These are phyloP conservation scores for Cosmia pyralina DNA, from an alignment of 2,888 invertebrate species.

Conservation along the genomic window DNA sequence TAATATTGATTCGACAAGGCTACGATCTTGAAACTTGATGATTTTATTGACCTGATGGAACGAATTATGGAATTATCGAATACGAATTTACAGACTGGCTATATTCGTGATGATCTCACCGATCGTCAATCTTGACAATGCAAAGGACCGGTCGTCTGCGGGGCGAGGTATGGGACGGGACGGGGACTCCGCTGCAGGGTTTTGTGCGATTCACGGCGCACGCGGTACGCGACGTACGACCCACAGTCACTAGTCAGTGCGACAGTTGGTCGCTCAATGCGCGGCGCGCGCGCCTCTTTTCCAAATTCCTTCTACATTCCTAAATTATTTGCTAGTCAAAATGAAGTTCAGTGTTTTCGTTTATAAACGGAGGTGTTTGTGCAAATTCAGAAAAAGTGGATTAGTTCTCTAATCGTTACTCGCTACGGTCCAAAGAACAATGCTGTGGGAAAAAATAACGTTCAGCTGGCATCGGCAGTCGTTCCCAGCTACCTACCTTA, in stretches of 20 bases:
- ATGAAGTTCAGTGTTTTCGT: constrained; percentile 77
- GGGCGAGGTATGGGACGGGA: constrained; percentile 78
- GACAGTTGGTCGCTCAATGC: constrained; percentile 85
- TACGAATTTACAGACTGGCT: constrained; percentile 78
- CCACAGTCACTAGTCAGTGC: constrained; percentile 79
- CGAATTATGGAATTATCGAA: constrained; percentile 73
- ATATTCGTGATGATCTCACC: constrained; percentile 88
- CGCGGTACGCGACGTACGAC: constrained; percentile 70
- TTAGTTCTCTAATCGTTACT: constrained; percentile 77
- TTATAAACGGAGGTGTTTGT: constrained; percentile 72
- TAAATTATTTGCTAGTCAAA: constrained; percentile 79
- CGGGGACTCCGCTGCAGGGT: constrained; percentile 83
- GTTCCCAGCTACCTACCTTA: constrained; percentile 89
- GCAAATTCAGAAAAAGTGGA: constrained; percentile 76
- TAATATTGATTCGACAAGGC: constrained; percentile 36
- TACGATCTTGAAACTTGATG: constrained; percentile 41
- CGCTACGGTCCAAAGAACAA: constrained; percentile 89
- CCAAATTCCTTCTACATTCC: constrained; percentile 77
- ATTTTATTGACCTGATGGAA: constrained; percentile 59
- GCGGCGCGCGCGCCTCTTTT: constrained; percentile 87
- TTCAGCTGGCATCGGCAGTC: constrained; percentile 90
- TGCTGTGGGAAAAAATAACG: constrained; percentile 91
- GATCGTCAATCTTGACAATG: constrained; percentile 89
- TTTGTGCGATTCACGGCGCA: constrained; percentile 85
- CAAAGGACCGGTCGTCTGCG: constrained; percentile 87